Percentiles rank a stretch among this genome's conserved stretches.
Evolutionary conservation across 1,140 invertebrate genomes (phyloP).

Genomic region (Acromyrmex heyeri): DNA sequence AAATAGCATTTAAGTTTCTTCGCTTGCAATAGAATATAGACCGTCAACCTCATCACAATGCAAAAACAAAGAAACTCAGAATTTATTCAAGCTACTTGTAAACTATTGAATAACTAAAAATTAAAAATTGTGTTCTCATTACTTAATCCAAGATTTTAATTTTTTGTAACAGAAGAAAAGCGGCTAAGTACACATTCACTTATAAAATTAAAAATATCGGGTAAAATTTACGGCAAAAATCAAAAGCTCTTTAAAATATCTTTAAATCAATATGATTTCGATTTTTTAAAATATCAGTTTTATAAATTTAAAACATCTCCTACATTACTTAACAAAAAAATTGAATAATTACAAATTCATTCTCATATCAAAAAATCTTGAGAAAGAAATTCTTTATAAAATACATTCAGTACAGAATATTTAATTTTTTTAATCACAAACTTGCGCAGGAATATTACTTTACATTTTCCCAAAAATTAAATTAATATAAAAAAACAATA

Average conservation of each 20-base stretch:
- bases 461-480: too few relatives aligned
- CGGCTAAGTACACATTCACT: neutral
- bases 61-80: neutral
- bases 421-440: too few relatives aligned
- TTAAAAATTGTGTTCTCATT: neutral
- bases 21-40: conserved; percentile 40
- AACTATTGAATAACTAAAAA: neutral
- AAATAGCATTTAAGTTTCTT: conserved; percentile 64
- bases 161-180: neutral
- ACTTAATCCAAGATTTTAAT: neutral
- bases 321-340: too few relatives aligned
- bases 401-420: too few relatives aligned
- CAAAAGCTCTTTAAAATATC: neutral
- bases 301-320: neutral
- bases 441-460: too few relatives aligned
- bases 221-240: neutral
- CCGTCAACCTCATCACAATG: neutral
- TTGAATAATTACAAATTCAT: too few relatives aligned
- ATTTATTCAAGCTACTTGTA: neutral
- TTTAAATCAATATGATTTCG: neutral
- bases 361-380: too few relatives aligned
- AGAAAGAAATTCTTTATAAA: too few relatives aligned
- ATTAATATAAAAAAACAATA: too few relatives aligned
- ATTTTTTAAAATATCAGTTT: neutral
- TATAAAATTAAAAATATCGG: neutral